Conservation (phyloP, 2,797 vertebrate species). For the Lagorchestes hirsutus region DNA sequence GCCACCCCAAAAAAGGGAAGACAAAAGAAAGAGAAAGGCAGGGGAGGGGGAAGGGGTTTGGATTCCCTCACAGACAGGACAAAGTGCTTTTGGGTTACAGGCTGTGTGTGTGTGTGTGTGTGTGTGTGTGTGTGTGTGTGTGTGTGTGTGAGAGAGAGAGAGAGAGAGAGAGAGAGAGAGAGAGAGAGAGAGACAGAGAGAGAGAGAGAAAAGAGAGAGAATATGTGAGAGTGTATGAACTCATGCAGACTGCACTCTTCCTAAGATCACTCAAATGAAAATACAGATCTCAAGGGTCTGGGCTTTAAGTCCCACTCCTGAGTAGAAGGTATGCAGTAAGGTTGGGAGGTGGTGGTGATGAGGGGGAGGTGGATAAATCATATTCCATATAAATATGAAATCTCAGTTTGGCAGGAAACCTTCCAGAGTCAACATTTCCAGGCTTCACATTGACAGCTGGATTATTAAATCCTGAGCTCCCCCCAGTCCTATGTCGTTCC, state of each 20-base stretch:
- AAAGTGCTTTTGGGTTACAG: conserved; percentile 17
- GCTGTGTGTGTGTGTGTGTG: background rate
- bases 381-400: conserved; percentile 76
- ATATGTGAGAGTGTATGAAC: background rate
- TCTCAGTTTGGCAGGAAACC: conserved; percentile 74
- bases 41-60: accelerated
- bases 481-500: conserved; percentile 58
- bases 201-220: too few species aligned
- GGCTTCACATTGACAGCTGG: conserved; percentile 78
- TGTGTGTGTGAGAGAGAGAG: background rate
- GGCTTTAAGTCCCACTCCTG: background rate
- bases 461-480: conserved; percentile 79
- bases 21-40: background rate
- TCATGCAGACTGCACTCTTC: background rate
- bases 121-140: background rate
- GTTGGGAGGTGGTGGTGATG: conserved; percentile 28
- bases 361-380: conserved; percentile 51
- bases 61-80: conserved; percentile 26
- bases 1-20: background rate
- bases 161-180: too few species aligned
- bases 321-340: conserved; percentile 3
- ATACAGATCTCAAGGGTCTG: conserved; percentile 29
- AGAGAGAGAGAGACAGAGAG: too few species aligned
- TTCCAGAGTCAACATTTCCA: conserved; percentile 68
- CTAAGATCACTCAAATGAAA: background rate